These are phyloP conservation scores for Seriola quinqueradiata DNA, from an alignment of 2,113 vertebrate species.

Conservation along the genomic window DNA sequence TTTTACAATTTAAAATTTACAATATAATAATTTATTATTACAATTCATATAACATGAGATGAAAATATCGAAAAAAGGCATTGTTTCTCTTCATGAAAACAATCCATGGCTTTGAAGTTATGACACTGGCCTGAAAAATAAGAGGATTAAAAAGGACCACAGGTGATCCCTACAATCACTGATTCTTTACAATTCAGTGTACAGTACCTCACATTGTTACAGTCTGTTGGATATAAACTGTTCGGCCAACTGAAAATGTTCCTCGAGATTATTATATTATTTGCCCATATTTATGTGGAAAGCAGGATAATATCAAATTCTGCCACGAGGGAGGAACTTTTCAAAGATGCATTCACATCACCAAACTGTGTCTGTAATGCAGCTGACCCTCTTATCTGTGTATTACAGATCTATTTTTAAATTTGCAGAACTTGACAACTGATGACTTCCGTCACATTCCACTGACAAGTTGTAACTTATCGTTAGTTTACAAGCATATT, in stretches of 20 bases:
- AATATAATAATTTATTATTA: conserved; percentile 85
- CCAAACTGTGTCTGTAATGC: background rate
- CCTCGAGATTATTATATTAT: background rate
- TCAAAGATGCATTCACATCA: conserved; percentile 14
- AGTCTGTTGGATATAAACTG: conserved; percentile 19
- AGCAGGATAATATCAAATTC: background rate
- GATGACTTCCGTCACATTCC: conserved; percentile 9
- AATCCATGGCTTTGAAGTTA: conserved; percentile 73
- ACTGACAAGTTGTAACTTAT: background rate
- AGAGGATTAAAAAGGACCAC: conserved; percentile 32
- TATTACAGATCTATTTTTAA: background rate
- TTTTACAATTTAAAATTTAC: conserved; percentile 86
- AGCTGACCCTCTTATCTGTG: background rate
- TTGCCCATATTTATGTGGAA: conserved; percentile 10
- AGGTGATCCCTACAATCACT: conserved; percentile 44
- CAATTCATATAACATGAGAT: conserved; percentile 78
- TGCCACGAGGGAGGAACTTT: background rate
- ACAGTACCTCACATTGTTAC: conserved; percentile 15
- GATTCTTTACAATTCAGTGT: conserved; percentile 17
- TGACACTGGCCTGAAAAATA: conserved; percentile 49
- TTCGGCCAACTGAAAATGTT: background rate
- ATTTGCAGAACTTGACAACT: background rate
- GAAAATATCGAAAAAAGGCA: conserved; percentile 76
- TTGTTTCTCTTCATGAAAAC: conserved; percentile 64
- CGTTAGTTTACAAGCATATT: conserved; percentile 5